Conservation (phyloP, 2,888 invertebrate species). For the Microchrysa polita region DNA sequence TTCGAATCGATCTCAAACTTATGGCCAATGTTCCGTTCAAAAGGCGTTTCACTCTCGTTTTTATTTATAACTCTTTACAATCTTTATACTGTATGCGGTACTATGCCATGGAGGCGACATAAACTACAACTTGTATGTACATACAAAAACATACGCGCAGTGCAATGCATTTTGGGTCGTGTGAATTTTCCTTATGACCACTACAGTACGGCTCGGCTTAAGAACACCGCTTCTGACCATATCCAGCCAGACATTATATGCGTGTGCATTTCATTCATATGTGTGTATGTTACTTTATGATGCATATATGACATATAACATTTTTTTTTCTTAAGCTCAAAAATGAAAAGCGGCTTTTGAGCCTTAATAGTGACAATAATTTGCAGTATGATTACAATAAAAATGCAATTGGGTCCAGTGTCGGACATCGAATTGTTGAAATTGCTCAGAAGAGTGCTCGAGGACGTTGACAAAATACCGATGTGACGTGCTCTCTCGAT, state of each 20-base stretch:
- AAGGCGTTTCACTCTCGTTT: conserved; percentile 43
- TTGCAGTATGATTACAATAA: conserved; percentile 8
- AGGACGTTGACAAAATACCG: conserved; percentile 27
- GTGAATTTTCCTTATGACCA: conserved; percentile 33
- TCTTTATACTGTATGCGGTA: conserved; percentile 27
- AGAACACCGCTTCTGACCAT: conserved; percentile 23
- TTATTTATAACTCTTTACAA: conserved; percentile 28
- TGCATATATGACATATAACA: not conserved
- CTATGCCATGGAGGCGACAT: not conserved
- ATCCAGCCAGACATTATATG: conserved; percentile 7
- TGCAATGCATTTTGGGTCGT: conserved; percentile 16
- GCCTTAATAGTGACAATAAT: conserved; percentile 2
- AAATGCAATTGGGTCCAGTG: conserved; percentile 6
- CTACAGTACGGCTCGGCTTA: not conserved
- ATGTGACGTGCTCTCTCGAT: conserved; percentile 22
- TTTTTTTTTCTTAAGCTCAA: not conserved
- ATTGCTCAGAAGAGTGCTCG: conserved; percentile 33
- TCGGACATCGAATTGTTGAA: conserved; percentile 22
- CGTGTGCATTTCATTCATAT: conserved; percentile 12
- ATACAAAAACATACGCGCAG: no score
- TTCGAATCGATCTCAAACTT: conserved; percentile 24
- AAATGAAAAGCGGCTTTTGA: not conserved
- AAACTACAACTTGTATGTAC: no score
- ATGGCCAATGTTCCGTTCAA: conserved; percentile 37
- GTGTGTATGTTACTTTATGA: conserved; percentile 21